phyloP scores from a whole-genome alignment of 2,888 invertebrate species.

The Eristalinus sepulchralis region DNA sequence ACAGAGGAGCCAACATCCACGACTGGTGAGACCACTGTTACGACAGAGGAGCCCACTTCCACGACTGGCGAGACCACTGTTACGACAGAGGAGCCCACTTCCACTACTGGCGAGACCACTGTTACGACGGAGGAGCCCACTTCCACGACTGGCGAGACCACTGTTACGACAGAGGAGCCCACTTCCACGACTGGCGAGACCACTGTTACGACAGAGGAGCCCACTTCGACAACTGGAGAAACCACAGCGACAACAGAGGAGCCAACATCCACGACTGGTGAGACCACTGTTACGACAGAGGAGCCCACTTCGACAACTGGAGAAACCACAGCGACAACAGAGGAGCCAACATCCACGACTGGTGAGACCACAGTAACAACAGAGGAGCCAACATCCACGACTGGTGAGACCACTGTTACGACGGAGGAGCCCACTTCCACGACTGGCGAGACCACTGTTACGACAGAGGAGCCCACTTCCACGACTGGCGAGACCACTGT shows the following conservation, averaged over 20 bases:
- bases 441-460: background rate
- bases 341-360: background rate
- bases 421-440: background rate
- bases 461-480: background rate
- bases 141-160: background rate
- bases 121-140: background rate
- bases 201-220: background rate
- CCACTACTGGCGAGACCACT: background rate
- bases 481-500: background rate
- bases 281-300: background rate
- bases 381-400: background rate
- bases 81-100: background rate
- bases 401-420: background rate
- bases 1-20: background rate
- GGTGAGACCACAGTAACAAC: background rate
- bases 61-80: background rate
- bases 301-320: background rate
- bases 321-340: background rate
- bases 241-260: background rate
- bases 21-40: background rate
- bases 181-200: background rate
- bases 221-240: background rate
- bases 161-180: background rate
- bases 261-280: background rate
- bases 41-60: background rate